Conservation (phyloP, 2,113 vertebrate genomes). For the Apus apus region DNA sequence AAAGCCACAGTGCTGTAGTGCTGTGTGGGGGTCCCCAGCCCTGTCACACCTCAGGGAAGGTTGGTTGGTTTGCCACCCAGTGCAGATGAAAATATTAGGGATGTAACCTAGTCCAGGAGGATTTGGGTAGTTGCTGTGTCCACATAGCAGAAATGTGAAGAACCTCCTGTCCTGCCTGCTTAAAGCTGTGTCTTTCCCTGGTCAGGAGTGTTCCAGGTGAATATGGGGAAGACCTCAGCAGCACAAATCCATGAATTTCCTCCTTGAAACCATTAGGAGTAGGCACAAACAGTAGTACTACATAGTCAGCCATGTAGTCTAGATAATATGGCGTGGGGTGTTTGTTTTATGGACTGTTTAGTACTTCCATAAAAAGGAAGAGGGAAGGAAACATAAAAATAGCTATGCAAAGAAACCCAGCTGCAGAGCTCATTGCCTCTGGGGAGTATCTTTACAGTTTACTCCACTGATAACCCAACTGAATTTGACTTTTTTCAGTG, state of each 20-base stretch:
- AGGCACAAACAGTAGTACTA: neutral
- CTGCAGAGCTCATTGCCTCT: neutral
- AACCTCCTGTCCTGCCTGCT: neutral
- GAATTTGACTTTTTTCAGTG: neutral
- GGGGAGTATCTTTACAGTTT: neutral
- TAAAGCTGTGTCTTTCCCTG: neutral
- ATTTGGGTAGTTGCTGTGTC: neutral
- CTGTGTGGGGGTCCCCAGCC: neutral
- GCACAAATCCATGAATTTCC: neutral
- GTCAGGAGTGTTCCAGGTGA: fast-evolving
- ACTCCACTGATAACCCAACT: neutral
- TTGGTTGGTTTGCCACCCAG: too few relatives aligned
- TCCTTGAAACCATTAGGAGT: neutral
- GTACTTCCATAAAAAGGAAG: neutral
- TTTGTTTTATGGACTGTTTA: neutral
- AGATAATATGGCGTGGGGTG: neutral
- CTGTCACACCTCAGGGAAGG: neutral
- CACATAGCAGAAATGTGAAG: neutral
- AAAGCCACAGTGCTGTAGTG: too few relatives aligned
- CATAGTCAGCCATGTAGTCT: neutral
- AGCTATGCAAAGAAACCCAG: neutral
- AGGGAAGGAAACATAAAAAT: neutral
- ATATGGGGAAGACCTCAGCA: neutral
- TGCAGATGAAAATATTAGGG: neutral
- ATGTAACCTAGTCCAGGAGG: neutral